Evolutionary conservation across 2,797 vertebrate genomes (phyloP).

Genomic region (Halcyon smyrnensis): DNA sequence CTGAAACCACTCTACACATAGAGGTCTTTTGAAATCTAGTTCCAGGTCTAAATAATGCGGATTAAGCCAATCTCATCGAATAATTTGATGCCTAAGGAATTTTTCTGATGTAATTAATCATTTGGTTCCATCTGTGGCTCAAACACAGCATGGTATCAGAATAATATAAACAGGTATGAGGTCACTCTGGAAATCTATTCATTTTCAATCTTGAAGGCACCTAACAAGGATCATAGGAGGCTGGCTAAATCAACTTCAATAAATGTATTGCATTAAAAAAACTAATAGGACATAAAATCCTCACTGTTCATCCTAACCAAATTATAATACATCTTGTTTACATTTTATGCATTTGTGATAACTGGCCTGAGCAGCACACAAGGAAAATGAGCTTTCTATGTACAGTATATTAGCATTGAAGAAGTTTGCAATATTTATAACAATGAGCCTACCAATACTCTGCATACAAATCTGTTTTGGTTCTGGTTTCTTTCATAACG

Average conservation of each 20-base stretch:
- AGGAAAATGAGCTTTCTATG: conserved; percentile 73
- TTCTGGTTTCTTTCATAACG: conserved; percentile 33
- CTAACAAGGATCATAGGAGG: neutral
- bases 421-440: conserved; percentile 76
- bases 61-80: neutral
- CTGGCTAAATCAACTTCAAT: conserved; percentile 12
- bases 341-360: conserved; percentile 74
- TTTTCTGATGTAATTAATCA: neutral
- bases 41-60: neutral
- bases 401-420: conserved; percentile 69
- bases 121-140: neutral
- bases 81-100: neutral
- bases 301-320: conserved; percentile 28
- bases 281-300: neutral
- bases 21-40: neutral
- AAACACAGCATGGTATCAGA: neutral
- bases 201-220: neutral
- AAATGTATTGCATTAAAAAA: conserved; percentile 28
- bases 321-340: conserved; percentile 51
- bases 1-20: neutral
- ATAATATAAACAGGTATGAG: neutral
- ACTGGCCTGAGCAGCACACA: conserved; percentile 58
- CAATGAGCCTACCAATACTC: conserved; percentile 55
- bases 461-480: conserved; percentile 71
- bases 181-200: neutral